Conservation (phyloP, 1,140 invertebrate species). For the Venturia canescens region DNA sequence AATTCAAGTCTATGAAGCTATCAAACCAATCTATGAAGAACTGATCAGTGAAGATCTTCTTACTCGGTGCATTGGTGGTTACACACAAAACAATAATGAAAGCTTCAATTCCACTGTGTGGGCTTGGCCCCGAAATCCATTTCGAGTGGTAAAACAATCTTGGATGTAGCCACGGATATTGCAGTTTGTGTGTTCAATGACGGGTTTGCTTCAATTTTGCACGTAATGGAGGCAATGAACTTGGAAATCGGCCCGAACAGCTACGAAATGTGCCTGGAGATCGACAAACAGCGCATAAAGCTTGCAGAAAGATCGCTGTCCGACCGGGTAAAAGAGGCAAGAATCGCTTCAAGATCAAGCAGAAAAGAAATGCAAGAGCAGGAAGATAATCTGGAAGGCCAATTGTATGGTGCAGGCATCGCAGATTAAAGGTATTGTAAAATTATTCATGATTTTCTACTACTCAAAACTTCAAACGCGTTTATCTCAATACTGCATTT, state of each 20-base stretch:
- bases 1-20: conserved; percentile 33
- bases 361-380: conserved; percentile 45
- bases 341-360: conserved; percentile 14
- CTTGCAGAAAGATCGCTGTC: conserved; percentile 41
- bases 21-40: conserved; percentile 35
- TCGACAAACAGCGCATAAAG: conserved; percentile 37
- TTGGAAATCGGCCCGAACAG: conserved; percentile 41
- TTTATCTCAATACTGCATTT: conserved; percentile 42
- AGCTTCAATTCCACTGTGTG: conserved; percentile 15
- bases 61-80: conserved; percentile 24
- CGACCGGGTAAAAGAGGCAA: conserved; percentile 32
- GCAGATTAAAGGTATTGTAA: conserved; percentile 47
- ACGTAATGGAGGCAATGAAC: conserved; percentile 7
- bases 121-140: conserved; percentile 27
- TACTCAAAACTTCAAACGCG: conserved; percentile 44
- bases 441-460: conserved; percentile 43
- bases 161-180: conserved; percentile 36
- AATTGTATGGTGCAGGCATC: conserved; percentile 51
- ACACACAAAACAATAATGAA: conserved; percentile 30
- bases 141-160: conserved; percentile 21
- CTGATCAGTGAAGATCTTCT: conserved; percentile 39
- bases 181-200: conserved; percentile 42
- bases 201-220: conserved; percentile 14
- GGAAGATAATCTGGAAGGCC: conserved; percentile 40
- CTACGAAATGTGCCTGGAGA: conserved; percentile 35